phyloP scores from a whole-genome alignment of 64 coral and sea anemone species.

The Pocillopora verrucosa region DNA sequence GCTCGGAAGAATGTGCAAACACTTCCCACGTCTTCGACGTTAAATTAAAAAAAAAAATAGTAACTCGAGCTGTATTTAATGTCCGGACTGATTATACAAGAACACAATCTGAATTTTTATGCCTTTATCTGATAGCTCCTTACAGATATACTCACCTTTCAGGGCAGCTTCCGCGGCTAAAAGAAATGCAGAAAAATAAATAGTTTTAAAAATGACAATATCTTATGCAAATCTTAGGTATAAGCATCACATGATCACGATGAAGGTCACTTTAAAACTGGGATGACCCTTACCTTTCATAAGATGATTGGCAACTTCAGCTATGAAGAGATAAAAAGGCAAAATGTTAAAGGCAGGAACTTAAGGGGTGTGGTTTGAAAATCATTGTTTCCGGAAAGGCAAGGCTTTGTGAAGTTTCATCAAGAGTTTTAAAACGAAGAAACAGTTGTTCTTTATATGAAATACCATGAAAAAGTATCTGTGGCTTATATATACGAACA shows the following conservation, averaged over 20 bases:
- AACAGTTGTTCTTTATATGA: no score
- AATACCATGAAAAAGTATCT: no score
- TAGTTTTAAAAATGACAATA: neutral
- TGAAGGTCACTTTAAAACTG: neutral
- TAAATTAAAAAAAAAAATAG: no score
- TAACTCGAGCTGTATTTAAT: no score
- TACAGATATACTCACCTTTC: conserved; percentile 64
- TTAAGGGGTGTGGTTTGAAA: no score
- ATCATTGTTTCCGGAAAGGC: no score
- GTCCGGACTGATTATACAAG: no score
- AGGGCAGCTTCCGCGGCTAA: conserved; percentile 91
- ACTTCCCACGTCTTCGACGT: no score
- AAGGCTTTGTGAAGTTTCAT: no score
- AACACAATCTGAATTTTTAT: neutral
- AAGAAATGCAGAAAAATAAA: neutral
- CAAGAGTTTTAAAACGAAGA: no score
- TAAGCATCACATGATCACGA: neutral
- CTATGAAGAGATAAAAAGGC: conserved; percentile 31
- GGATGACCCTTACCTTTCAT: conserved; percentile 77
- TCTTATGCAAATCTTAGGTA: neutral
- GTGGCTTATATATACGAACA: neutral
- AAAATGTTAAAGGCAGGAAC: neutral
- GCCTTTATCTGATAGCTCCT: neutral
- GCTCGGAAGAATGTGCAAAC: no score
- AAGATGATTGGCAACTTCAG: conserved; percentile 91